Evolutionary conservation across 2,113 vertebrate species (phyloP), one percentile per base, ranked within the genome.

Genomic region (Periophthalmodon schlosseri): DNA sequence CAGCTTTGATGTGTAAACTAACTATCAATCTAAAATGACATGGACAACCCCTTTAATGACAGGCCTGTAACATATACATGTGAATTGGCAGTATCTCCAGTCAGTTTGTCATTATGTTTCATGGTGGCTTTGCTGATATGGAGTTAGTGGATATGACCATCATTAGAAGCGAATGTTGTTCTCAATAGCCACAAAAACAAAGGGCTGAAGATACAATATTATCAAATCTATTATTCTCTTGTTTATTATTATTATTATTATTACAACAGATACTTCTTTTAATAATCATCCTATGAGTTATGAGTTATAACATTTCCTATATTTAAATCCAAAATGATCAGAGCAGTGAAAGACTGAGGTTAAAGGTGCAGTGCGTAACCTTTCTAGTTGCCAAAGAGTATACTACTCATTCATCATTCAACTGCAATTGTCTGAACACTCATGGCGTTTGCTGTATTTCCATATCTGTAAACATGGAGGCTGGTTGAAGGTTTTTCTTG

Each of bases 321-420:
- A n/a, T n/a, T n/a, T n/a, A n/a, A n/a, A n/a, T n/a, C n/a, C n/a
- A n/a, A n/a, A n/a, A n/a, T n/a, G n/a, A n/a, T n/a, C n/a, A n/a
- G n/a, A n/a, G n/a, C n/a, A n/a, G n/a, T n/a, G n/a, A n/a, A n/a
- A n/a, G n/a, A n/a, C n/a, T n/a, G n/a, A n/a, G n/a, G n/a, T n/a
- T n/a, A n/a, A n/a, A n/a, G n/a, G n/a, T n/a, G n/a, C n/a, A n/a
- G n/a, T n/a, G n/a, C n/a, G n/a, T n/a, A n/a, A n/a, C n/a, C n/a
- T n/a, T n/a, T n/a, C n/a, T n/a, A n/a, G 85, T 86, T 88, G 82
- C 85, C 86, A 91, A 89, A 91, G 80, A 87, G 70, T 80, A 75
- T 56, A 56, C 16, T 69, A 77, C 28, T 76, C 18, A 70, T 73
- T 75, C 47, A 9, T 15, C 69, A 47, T 47, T 68, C 39, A 47